Evolutionary conservation across 2,113 vertebrate genomes (phyloP).

Genomic region (Danionella cerebrum): DNA sequence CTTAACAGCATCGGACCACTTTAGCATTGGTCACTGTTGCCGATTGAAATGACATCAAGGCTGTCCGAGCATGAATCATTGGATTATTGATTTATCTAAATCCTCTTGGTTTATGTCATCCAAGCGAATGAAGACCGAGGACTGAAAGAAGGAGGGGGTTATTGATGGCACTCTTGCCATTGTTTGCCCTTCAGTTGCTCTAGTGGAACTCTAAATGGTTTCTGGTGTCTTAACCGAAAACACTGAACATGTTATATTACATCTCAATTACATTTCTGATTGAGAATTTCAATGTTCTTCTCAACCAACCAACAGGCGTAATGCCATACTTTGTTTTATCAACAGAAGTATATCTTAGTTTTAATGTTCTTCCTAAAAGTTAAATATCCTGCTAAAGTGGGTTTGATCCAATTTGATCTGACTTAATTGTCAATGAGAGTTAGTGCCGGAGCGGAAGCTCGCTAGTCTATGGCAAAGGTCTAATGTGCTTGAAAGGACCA

Average conservation of each 20-base stretch:
- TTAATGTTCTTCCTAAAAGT: too few relatives aligned
- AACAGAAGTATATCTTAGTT: too few relatives aligned
- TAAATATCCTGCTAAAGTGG: too few relatives aligned
- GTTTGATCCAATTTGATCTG: too few relatives aligned
- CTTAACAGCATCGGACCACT: slow-evolving; percentile 34
- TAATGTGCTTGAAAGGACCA: too few relatives aligned
- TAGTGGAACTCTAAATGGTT: neutral
- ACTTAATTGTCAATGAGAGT: too few relatives aligned
- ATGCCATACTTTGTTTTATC: too few relatives aligned
- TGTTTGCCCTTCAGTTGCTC: slow-evolving; percentile 4
- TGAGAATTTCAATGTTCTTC: too few relatives aligned
- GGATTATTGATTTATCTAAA: slow-evolving; percentile 54
- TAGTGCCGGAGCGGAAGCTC: too few relatives aligned
- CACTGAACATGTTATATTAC: neutral
- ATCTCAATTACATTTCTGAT: neutral
- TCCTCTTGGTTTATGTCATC: slow-evolving; percentile 52
- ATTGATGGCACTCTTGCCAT: slow-evolving; percentile 48
- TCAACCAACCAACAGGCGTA: too few relatives aligned
- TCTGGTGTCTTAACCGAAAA: neutral
- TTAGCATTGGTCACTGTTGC: slow-evolving; percentile 52
- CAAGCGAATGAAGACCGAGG: slow-evolving; percentile 43
- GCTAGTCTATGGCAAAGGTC: too few relatives aligned
- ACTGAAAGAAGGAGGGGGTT: slow-evolving; percentile 38
- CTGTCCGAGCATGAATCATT: slow-evolving; percentile 43
- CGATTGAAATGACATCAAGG: slow-evolving; percentile 2